Percentiles rank a stretch among this genome's conserved stretches.
These are phyloP conservation scores for Lagopus leucura DNA, from an alignment of 2,113 vertebrate genomes.

Conservation along the genomic window DNA sequence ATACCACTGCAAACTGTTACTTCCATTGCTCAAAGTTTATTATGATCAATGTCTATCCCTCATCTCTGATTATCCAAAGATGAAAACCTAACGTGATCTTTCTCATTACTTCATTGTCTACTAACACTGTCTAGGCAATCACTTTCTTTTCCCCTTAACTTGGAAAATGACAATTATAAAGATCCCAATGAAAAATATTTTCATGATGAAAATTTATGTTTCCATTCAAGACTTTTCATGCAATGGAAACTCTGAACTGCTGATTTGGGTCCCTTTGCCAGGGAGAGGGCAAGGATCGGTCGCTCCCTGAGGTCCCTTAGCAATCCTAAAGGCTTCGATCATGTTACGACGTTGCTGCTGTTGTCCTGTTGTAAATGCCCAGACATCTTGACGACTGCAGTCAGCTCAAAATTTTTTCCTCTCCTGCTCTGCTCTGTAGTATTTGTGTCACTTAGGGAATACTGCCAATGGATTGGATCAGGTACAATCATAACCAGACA, in stretches of 20 bases:
- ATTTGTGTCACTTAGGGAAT: constrained; percentile 56
- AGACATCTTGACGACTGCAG: constrained; percentile 27
- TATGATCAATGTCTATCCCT: background rate
- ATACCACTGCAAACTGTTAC: background rate
- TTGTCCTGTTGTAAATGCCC: background rate
- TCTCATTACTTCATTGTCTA: background rate
- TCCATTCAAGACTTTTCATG: background rate
- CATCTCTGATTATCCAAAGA: background rate
- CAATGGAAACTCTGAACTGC: background rate
- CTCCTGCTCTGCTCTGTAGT: background rate
- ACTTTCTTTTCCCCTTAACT: background rate
- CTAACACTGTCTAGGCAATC: background rate
- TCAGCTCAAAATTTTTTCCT: constrained; percentile 15
- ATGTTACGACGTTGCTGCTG: background rate
- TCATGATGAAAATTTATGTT: background rate
- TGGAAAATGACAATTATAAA: background rate
- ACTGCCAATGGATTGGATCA: constrained; percentile 43
- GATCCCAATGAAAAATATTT: background rate
- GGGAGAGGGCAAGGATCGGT: rapidly evolving
- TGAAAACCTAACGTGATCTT: background rate
- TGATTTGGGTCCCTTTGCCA: background rate
- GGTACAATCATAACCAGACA: constrained; percentile 46
- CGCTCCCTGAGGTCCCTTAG: background rate
- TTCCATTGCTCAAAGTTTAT: background rate
- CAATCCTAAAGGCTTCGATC: background rate